phyloP scores from a whole-genome alignment of 2,888 invertebrate species.

The Parnassius mnemosyne region DNA sequence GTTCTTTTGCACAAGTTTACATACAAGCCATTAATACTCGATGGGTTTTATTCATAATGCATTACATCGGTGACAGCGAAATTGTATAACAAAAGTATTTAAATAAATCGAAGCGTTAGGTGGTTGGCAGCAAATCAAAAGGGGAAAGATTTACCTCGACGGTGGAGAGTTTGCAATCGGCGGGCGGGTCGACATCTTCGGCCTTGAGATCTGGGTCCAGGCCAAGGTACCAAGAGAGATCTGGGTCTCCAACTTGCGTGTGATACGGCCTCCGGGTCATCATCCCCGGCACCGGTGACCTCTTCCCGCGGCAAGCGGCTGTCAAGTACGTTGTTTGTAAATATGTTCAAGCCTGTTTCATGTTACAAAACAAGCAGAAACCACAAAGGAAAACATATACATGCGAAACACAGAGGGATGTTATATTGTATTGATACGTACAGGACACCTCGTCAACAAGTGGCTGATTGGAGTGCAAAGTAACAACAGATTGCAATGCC shows the following conservation, averaged over 20 bases:
- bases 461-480: neutral
- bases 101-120: neutral
- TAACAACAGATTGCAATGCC: constrained; percentile 21
- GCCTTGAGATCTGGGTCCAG: constrained; percentile 66
- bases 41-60: too few relatives aligned
- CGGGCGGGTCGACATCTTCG: constrained; percentile 68
- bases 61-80: neutral
- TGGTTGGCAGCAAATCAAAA: too few relatives aligned
- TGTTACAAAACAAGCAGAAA: constrained; percentile 11
- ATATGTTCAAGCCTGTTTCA: constrained; percentile 7
- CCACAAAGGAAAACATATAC: constrained; percentile 21
- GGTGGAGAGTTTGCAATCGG: constrained; percentile 51
- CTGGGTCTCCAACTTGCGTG: constrained; percentile 63
- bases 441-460: neutral
- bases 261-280: constrained; percentile 55
- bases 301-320: constrained; percentile 52
- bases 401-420: constrained; percentile 8
- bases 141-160: constrained; percentile 54
- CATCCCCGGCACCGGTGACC: constrained; percentile 57
- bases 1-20: neutral
- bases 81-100: neutral
- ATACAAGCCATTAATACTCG: neutral
- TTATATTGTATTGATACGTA: too few relatives aligned
- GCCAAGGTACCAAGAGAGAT: constrained; percentile 75
- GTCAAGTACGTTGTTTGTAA: constrained; percentile 17